Base-by-base conservation (phyloP, 1,140 invertebrate species). In the Drosophila sproati region DNA sequence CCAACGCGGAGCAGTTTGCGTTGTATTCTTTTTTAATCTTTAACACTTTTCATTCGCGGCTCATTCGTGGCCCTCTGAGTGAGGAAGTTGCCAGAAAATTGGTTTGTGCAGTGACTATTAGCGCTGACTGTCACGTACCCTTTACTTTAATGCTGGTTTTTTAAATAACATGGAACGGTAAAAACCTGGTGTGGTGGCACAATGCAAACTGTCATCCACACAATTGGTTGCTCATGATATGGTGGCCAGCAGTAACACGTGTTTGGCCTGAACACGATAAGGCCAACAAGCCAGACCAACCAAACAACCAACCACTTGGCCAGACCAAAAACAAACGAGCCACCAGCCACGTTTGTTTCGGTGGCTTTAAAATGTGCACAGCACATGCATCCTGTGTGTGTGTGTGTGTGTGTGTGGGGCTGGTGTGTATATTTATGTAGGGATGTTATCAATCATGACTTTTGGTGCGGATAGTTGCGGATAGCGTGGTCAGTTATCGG, bases 381-480 rank as follows among this genome's bases (percentile, higher is more conserved):
- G 51, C 70, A 73, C 74, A 56, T 72, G 73, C 56, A 43, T 43
- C 10, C 39, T 43, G 8, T 39, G 8, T 57, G 60, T 35, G 48
- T 57, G 47, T 12, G 47, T 12, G 12, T 10, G 29, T 41, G 10
- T 39, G 35, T 39, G n/a, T 60, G 29, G 20, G 29, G 61, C 7
- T 43, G 10, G 73, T 57, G 63, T 73, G 56, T 69, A 68, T 73
- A 82, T 76, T 76, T 66, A 66, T 66, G 68, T 80, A 81, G 70
- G 83, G 83, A 88, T 88, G 80, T 88, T 88, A 88, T 88, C 85
- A 88, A 88, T 88, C 85, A 88, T 81, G 85, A 85, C 68, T 89
- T 81, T 78, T 75, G 85, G 85, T 85, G 85, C 85, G 85, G 77
- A 88, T 88, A 89, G 85, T 73, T 89, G 85, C 68, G 85, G 85